Percentiles rank a stretch among this genome's conserved stretches.
These are phyloP conservation scores for Eustalomyia histrio DNA, from an alignment of 2,888 invertebrate genomes.

Conservation along the genomic window DNA sequence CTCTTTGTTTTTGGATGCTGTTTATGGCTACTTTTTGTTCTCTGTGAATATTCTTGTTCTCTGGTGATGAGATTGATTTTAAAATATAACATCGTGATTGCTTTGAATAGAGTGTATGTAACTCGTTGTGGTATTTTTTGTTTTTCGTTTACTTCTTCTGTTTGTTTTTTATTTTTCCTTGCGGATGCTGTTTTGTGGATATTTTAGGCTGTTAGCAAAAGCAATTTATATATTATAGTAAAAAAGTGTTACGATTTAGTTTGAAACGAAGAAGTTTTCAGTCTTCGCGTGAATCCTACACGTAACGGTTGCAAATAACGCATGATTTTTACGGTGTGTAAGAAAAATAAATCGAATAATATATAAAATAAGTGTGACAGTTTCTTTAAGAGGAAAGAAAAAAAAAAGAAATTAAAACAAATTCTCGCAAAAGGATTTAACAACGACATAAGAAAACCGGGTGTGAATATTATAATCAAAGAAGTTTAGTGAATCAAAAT, in stretches of 20 bases:
- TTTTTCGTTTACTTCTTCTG: background rate
- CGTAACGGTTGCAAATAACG: slow-evolving; percentile 70
- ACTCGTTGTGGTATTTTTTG: slow-evolving; percentile 8
- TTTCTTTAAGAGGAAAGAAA: slow-evolving; percentile 17
- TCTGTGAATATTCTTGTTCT: slow-evolving; percentile 11
- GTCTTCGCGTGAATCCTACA: slow-evolving; percentile 78
- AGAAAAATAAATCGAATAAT: background rate
- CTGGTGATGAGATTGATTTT: background rate
- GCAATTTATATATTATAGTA: slow-evolving; percentile 1
- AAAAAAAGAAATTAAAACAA: background rate
- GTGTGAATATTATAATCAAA: slow-evolving; percentile 6
- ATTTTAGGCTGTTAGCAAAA: slow-evolving; percentile 32
- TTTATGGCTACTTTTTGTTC: slow-evolving; percentile 24
- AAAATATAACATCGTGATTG: background rate
- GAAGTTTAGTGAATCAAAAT: background rate
- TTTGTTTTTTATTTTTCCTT: too few species aligned
- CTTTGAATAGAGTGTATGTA: background rate
- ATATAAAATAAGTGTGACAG: slow-evolving; percentile 17
- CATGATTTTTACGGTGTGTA: slow-evolving; percentile 26
- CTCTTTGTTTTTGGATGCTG: slow-evolving; percentile 47
- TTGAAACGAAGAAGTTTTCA: slow-evolving; percentile 69
- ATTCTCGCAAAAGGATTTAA: background rate
- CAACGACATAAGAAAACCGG: background rate
- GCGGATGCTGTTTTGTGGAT: slow-evolving; percentile 57
- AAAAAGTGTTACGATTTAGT: slow-evolving; percentile 57